phyloP scores from a whole-genome alignment of 64 coral and sea anemone species.

The Pocillopora damicornis region DNA sequence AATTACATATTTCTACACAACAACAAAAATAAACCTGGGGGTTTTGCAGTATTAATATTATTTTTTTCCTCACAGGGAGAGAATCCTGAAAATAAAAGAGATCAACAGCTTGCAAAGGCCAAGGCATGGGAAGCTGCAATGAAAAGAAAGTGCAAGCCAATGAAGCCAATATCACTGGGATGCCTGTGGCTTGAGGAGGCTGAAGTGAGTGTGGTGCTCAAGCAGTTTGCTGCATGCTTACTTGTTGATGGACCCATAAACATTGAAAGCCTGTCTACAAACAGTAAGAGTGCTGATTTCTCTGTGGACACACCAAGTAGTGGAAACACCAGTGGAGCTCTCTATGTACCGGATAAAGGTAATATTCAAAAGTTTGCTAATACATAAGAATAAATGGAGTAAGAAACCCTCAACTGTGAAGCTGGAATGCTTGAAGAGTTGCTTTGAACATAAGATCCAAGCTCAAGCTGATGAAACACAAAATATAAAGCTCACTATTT shows the following conservation, averaged over 20 bases:
- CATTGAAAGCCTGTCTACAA: conserved; percentile 2
- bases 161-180: conserved; percentile 76
- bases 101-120: conserved; percentile 81
- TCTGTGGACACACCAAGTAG: conserved; percentile 3
- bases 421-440: too few species aligned
- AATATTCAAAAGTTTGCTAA: background rate
- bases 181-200: conserved; percentile 76
- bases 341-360: conserved; percentile 97
- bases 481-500: too few species aligned
- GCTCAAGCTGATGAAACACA: too few species aligned
- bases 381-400: too few species aligned
- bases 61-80: background rate
- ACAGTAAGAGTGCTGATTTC: background rate
- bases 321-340: conserved; percentile 14
- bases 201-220: conserved; percentile 35
- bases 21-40: background rate
- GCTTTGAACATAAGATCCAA: too few species aligned
- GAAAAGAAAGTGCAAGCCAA: conserved; percentile 87
- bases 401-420: too few species aligned
- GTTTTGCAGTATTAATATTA: background rate
- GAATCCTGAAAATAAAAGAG: conserved; percentile 24
- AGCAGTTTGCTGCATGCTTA: conserved; percentile 70
- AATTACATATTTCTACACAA: background rate
- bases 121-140: conserved; percentile 96
- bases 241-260: conserved; percentile 57